Evolutionary conservation across 2,113 vertebrate species (phyloP).

Genomic region (Callipepla californica): DNA sequence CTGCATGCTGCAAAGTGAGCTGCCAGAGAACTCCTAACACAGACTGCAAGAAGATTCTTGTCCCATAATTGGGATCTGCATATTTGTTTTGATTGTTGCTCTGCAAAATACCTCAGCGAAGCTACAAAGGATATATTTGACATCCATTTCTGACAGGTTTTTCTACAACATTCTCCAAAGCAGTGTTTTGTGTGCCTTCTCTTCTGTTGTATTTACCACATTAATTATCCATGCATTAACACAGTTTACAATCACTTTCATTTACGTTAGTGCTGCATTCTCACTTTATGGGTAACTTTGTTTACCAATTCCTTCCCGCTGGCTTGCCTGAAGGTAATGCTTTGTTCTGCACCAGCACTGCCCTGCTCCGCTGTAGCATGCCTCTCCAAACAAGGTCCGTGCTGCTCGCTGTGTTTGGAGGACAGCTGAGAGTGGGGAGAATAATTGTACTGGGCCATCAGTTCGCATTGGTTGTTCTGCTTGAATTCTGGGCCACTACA

Average conservation of each 20-base stretch:
- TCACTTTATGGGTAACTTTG: not conserved
- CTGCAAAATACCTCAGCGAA: constrained; percentile 6
- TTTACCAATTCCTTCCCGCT: not conserved
- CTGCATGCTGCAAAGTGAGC: not conserved
- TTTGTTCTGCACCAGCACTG: not conserved
- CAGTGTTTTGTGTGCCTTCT: not conserved
- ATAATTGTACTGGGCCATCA: not conserved
- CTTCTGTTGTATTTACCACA: not conserved
- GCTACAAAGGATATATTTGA: constrained; percentile 33
- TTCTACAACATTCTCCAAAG: constrained; percentile 8
- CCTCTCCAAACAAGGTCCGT: not conserved
- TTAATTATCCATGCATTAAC: constrained; percentile 13
- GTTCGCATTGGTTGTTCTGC: not conserved
- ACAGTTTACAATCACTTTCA: not conserved
- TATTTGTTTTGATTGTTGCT: constrained; percentile 37
- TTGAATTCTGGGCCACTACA: not conserved
- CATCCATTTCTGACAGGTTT: constrained; percentile 34
- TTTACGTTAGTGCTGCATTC: constrained; percentile 6
- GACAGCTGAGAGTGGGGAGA: not conserved
- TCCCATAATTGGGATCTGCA: not conserved
- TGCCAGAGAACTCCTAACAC: not conserved
- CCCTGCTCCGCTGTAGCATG: rapidly evolving
- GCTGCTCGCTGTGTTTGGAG: not conserved
- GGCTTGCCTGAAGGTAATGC: not conserved
- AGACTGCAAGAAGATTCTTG: constrained; percentile 34